Evolutionary conservation across 2,888 invertebrate genomes (phyloP), one percentile per base, ranked within the genome.

Genomic region (Lycaena phlaeas): DNA sequence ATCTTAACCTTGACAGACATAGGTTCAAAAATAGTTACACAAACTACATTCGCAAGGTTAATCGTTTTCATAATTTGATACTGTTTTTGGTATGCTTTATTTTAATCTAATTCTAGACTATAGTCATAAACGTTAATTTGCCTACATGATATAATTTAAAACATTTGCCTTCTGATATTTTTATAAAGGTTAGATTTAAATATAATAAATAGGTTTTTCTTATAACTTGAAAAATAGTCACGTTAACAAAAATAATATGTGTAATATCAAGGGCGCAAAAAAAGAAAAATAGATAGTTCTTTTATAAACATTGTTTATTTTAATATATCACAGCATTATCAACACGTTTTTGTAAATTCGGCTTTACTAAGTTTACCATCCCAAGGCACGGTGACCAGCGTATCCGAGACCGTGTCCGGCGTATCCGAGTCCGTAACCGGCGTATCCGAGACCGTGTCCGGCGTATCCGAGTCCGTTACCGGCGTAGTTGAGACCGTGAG

Each of bases 401-500:
- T 49, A 41, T 5, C 45, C 46, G 14, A 49, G 58, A 38, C 49
- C 52, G n/a, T n/a, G 41, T 56, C 46, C 48, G 36, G 52, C 53
- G 38, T 49, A 41, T 5, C 45, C 46, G 14, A 49, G 58, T 39
- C 49, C 52, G 37, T 48, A 43, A 28, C 41, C 49, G 12, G 50
- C 53, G 26, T 48, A 48, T 25, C 37, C 44, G 38, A 46, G 40
- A 28, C 49, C 50, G 42, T 45, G 41, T 9, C 30, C 30, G 10
- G 30, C 40, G 43, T 15, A 61, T 42, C 52, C 63, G 62, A 44
- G 43, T 5, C 18, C 45, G 37, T 48, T 43, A 28, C 41, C 49
- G 12, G 50, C 53, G 26, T 48, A n/a, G n/a, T n/a, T n/a, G 45
- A 50, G 50, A 40, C 53, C 54, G 40, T 59, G 52, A 12, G 55